Conservation (phyloP, 2,113 vertebrate species). For the Sinocyclocheilus anshuiensis region DNA sequence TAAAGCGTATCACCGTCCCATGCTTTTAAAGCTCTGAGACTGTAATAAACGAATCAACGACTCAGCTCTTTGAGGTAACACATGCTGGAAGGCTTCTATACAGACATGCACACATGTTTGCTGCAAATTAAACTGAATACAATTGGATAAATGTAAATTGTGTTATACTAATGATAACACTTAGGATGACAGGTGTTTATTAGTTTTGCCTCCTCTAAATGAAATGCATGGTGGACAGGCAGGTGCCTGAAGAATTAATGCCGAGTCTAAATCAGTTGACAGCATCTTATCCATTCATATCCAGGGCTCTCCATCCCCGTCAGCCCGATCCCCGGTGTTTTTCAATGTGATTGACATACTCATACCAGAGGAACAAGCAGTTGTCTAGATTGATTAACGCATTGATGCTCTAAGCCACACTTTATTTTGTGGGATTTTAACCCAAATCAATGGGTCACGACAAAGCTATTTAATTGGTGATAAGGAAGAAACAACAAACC, state of each 20-base stretch:
- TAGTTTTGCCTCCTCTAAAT: not conserved
- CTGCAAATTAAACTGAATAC: not conserved
- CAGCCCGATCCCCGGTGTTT: conserved; percentile 9
- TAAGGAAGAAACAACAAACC: conserved; percentile 75
- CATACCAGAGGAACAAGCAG: conserved; percentile 31
- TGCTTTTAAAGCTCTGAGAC: not conserved
- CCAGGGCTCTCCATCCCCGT: conserved; percentile 1
- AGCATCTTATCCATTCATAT: conserved; percentile 18
- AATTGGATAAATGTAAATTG: not conserved
- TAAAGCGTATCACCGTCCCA: not conserved
- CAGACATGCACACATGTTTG: not conserved
- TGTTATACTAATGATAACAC: not conserved
- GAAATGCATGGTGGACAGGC: not conserved
- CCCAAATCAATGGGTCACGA: conserved; percentile 68
- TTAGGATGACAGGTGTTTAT: not conserved
- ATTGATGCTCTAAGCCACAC: conserved; percentile 5
- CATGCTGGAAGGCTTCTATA: not conserved
- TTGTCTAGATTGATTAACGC: conserved; percentile 16
- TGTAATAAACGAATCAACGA: not conserved
- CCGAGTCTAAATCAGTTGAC: conserved; percentile 12
- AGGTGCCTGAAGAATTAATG: conserved; percentile 1
- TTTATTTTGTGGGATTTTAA: conserved; percentile 67
- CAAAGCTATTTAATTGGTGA: conserved; percentile 77
- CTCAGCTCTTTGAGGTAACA: not conserved
- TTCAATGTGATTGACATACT: conserved; percentile 27